A percentile compares a stretch with the other conserved stretches of the same genome.
Conservation (phyloP, 2,113 vertebrate genomes). For the Spheniscus mendiculus region DNA sequence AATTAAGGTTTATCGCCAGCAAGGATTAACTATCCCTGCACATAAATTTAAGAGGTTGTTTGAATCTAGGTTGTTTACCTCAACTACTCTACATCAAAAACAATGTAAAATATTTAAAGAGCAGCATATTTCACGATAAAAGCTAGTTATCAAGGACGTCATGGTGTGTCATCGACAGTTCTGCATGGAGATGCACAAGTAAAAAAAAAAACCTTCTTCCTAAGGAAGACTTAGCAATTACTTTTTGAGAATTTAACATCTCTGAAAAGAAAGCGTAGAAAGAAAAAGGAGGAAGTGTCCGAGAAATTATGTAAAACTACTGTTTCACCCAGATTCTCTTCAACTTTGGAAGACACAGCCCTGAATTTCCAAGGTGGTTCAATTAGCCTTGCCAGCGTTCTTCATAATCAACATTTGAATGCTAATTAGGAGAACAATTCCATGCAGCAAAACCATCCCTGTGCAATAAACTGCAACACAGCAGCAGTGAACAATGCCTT, state of each 20-base stretch:
- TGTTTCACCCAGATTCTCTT: neutral
- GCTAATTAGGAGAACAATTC: constrained; percentile 60
- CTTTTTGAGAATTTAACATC: neutral
- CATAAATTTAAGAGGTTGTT: constrained; percentile 12
- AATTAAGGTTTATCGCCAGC: constrained; percentile 49
- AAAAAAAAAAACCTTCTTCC: neutral
- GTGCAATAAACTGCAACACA: constrained; percentile 57
- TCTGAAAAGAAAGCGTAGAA: neutral
- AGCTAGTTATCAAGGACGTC: neutral
- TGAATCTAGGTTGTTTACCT: constrained; percentile 47
- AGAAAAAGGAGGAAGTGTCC: neutral
- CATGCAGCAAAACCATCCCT: constrained; percentile 66
- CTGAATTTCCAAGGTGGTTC: constrained; percentile 54
- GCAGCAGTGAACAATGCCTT: constrained; percentile 57
- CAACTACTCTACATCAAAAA: constrained; percentile 34
- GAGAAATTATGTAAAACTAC: neutral
- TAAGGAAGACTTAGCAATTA: neutral
- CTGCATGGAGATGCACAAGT: neutral
- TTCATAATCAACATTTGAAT: constrained; percentile 63
- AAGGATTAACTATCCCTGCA: constrained; percentile 10
- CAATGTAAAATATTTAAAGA: constrained; percentile 44
- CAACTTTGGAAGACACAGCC: neutral
- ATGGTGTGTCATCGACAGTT: neutral
- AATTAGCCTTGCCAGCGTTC: constrained; percentile 31
- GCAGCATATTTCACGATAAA: constrained; percentile 35